Percentiles rank a stretch among this genome's conserved stretches.
These are phyloP conservation scores for Congeria kusceri DNA, from an alignment of 2,888 invertebrate species.

Conservation along the genomic window DNA sequence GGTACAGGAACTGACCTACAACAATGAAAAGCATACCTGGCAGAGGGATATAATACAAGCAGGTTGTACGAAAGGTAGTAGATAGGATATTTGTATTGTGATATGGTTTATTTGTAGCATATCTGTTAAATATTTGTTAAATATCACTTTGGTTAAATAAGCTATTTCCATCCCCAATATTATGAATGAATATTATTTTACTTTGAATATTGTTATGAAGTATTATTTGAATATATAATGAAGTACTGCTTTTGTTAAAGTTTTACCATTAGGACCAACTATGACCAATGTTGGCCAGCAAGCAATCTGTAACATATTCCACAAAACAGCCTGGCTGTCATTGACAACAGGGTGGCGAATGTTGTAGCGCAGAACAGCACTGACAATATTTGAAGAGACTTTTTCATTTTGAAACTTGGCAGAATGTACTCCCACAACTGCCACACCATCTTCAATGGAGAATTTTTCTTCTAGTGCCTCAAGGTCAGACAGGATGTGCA, in stretches of 20 bases:
- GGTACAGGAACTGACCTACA: constrained; percentile 90
- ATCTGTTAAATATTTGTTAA: too few species aligned
- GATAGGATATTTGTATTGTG: too few species aligned
- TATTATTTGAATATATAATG: too few species aligned
- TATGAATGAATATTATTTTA: too few species aligned
- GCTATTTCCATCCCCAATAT: too few species aligned
- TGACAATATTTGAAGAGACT: constrained; percentile 90
- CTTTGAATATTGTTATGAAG: too few species aligned
- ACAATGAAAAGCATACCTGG: too few species aligned
- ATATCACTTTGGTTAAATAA: too few species aligned
- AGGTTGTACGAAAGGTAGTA: too few species aligned
- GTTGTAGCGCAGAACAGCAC: constrained; percentile 93
- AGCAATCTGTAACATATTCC: constrained; percentile 92
- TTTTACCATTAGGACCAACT: constrained; percentile 88
- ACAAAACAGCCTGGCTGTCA: constrained; percentile 91
- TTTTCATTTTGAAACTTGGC: constrained; percentile 97
- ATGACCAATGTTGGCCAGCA: constrained; percentile 97
- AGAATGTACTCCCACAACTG: constrained; percentile 90
- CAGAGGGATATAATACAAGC: too few species aligned
- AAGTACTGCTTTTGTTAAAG: too few species aligned
- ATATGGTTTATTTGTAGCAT: too few species aligned
- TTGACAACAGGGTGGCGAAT: constrained; percentile 96
- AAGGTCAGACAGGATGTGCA: constrained; percentile 95
- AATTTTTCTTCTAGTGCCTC: constrained; percentile 91
- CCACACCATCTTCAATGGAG: constrained; percentile 89